Evolutionary conservation across 2,113 vertebrate genomes (phyloP), one percentile per base, ranked within the genome.

Genomic region (Zootoca vivipara): DNA sequence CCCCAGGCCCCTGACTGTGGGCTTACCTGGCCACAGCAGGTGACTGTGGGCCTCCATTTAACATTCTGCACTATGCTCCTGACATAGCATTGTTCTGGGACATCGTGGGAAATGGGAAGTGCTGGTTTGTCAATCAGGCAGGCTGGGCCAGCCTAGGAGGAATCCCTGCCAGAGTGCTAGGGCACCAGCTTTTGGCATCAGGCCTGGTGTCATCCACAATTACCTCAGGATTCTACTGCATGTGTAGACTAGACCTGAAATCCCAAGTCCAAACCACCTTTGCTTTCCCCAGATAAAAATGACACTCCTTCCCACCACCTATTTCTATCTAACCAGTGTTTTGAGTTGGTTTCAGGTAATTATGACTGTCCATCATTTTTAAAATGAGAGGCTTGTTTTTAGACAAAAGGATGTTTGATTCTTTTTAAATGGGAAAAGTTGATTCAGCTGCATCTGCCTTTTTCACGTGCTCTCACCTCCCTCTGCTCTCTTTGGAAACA

Each of bases 331-430:
- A 30, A 87, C 28, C 38, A 9, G 82, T 91, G 91, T 77, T 81
- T 93, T 52, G 46, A 52, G 46, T 52, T 52, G 46, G 46, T 52
- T 52, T 52, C 46, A 52, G 46, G 46, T 92, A 86, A 91, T 88
- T 90, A 84, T 93, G 90, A 89, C 87, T 82, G 91, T 85, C 35
- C 78, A 89, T 93, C 91, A 90, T 89, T 65, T 38, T 94, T 89
- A 72, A 87, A 90, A 74, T 89, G 72, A 79, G 70, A 92, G 82
- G 83, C 85, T 85, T 83, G 77, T 92, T 94, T 93, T 94, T 91
- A 95, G 94, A 95, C 92, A 94, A 94, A 94, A 89, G 87, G 56
- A 38, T 90, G 72, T 92, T 93, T 95, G 85, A 90, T 95, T 93
- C 92, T 91, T 94, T 91, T 83, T 89, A 92, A 0, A 0, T 83